A percentile compares a stretch with the other conserved stretches of the same genome.
Conservation (phyloP, 2,797 vertebrate genomes). For the Scyliorhinus canicula region DNA sequence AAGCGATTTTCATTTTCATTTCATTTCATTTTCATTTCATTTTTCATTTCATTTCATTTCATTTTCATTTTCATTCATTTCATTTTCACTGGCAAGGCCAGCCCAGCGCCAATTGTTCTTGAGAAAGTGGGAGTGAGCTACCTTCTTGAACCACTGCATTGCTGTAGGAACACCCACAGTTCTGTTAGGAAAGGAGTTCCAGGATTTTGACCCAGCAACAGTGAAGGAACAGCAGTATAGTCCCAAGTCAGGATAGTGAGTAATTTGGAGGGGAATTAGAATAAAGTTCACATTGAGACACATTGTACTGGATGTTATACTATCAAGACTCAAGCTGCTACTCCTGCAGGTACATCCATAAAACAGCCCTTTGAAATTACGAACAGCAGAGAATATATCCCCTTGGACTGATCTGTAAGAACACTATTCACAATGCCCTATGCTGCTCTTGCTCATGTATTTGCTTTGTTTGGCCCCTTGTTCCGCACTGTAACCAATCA, state of each 20-base stretch:
- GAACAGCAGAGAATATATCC: no score
- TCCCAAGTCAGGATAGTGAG: neutral
- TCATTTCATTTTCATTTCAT: no score
- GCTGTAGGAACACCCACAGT: neutral
- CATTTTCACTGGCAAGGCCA: neutral
- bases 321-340: neutral
- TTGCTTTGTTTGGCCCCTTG: no score
- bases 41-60: no score
- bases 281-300: neutral
- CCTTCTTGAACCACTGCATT: no score
- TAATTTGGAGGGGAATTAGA: neutral
- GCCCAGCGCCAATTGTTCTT: neutral
- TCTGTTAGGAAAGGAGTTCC: neutral
- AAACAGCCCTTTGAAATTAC: neutral
- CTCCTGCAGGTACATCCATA: no score
- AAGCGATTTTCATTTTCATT: no score
- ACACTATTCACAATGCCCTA: no score
- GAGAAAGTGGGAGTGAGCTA: neutral
- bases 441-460: no score
- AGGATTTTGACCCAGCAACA: neutral
- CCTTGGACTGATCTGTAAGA: no score
- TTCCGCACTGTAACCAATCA: no score
- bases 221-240: neutral
- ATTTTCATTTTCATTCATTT: no score
- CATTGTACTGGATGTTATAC: neutral